phyloP scores from a whole-genome alignment of 2,113 vertebrate species.

The Leucopsar rothschildi region DNA sequence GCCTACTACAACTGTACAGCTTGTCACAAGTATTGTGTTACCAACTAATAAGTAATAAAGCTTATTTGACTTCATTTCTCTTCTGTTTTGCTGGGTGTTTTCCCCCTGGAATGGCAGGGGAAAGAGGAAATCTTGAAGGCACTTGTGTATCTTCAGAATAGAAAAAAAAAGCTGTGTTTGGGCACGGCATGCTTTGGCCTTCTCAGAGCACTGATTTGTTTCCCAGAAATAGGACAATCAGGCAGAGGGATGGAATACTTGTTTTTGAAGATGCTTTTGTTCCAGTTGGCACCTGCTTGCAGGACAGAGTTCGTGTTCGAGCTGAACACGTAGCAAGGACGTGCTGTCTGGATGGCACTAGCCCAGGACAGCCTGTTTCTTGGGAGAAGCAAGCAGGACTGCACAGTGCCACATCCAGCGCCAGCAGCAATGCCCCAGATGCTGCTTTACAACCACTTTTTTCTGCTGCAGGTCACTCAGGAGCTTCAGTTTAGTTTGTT shows the following conservation, averaged over 20 bases:
- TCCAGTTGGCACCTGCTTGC: background rate
- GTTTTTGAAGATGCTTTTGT: background rate
- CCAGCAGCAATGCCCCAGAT: background rate
- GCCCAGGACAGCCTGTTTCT: background rate
- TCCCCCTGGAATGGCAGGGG: background rate
- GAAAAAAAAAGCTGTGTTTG: background rate
- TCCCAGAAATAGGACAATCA: background rate
- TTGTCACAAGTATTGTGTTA: conserved; percentile 82
- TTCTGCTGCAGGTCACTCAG: background rate
- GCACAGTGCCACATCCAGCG: background rate
- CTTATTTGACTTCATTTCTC: conserved; percentile 67
- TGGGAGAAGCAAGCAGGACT: background rate
- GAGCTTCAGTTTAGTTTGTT: background rate
- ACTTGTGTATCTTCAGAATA: background rate
- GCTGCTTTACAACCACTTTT: background rate
- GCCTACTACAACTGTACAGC: conserved; percentile 78
- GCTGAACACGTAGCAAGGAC: background rate
- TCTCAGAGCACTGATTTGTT: background rate
- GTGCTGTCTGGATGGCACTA: background rate
- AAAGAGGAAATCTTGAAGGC: conserved; percentile 26
- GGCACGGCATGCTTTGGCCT: background rate
- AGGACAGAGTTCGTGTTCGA: rapidly evolving
- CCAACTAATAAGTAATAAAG: conserved; percentile 85
- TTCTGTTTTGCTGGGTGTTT: background rate
- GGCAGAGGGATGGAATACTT: background rate